Percentiles rank a stretch among this genome's conserved stretches.
phyloP scores from a whole-genome alignment of 2,888 invertebrate species.

The Agrilus mali region DNA sequence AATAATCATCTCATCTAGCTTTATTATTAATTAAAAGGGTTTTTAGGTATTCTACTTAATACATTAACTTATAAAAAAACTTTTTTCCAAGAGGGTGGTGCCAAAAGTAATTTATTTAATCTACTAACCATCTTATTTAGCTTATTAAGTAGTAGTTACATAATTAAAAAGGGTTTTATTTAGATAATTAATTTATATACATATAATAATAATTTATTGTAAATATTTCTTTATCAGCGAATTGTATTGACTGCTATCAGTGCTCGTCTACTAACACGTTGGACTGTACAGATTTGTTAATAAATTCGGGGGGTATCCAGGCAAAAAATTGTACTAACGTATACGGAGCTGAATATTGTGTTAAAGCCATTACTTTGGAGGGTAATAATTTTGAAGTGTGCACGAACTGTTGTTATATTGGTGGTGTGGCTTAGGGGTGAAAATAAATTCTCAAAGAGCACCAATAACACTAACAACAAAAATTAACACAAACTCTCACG shows the following conservation, averaged over 20 bases:
- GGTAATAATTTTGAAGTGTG: slow-evolving; percentile 20
- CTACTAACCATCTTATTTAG: not conserved
- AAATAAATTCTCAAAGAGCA: not conserved
- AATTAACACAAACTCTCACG: not conserved
- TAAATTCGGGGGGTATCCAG: slow-evolving; percentile 40
- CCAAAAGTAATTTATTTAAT: not conserved
- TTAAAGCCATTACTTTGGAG: slow-evolving; percentile 58
- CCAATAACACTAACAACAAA: not conserved
- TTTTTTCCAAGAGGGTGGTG: not conserved
- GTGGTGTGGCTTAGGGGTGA: too few species aligned
- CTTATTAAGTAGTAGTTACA: too few species aligned
- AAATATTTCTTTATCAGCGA: slow-evolving; percentile 24
- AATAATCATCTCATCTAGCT: not conserved
- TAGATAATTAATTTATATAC: not conserved
- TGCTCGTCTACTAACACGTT: slow-evolving; percentile 58
- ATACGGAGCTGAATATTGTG: slow-evolving; percentile 69
- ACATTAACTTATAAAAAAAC: too few species aligned
- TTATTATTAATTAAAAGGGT: too few species aligned
- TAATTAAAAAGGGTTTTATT: too few species aligned
- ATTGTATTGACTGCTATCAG: slow-evolving; percentile 59
- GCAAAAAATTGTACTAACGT: slow-evolving; percentile 59
- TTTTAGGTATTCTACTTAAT: too few species aligned
- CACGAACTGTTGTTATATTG: not conserved
- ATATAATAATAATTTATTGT: not conserved
- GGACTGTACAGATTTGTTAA: slow-evolving; percentile 56